phyloP scores from a whole-genome alignment of 1,140 invertebrate genomes.

The Listronotus oregonensis region DNA sequence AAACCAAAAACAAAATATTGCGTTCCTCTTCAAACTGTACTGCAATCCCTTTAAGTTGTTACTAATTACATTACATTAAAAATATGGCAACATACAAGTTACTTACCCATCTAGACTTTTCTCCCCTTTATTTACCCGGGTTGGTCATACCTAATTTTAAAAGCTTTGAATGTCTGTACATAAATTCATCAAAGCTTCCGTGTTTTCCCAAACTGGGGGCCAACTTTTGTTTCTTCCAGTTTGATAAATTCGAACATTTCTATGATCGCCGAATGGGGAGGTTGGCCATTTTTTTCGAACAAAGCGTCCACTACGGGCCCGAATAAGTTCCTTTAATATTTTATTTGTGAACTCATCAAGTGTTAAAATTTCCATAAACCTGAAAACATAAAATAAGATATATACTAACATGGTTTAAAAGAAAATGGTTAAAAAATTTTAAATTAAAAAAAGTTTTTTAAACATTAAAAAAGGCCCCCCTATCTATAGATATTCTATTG shows the following conservation, averaged over 20 bases:
- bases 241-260: constrained; percentile 99
- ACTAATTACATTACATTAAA: no score
- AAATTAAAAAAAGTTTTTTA: no score
- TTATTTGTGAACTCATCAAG: constrained; percentile 94
- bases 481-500: no score
- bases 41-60: no score
- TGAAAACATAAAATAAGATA: constrained; percentile 6
- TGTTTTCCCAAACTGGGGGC: constrained; percentile 94
- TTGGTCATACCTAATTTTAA: constrained; percentile 94
- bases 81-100: constrained; percentile 8
- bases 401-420: no score
- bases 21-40: no score
- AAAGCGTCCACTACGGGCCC: constrained; percentile 96
- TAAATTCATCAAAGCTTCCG: constrained; percentile 94
- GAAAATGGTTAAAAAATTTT: no score
- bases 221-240: constrained; percentile 91
- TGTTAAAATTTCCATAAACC: constrained; percentile 95
- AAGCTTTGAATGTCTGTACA: constrained; percentile 94
- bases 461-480: no score
- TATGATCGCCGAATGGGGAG: constrained; percentile 97
- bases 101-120: constrained; percentile 72
- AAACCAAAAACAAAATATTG: no score
- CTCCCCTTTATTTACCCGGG: constrained; percentile 85
- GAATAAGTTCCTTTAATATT: constrained; percentile 97
- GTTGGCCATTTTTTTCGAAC: constrained; percentile 87